Conservation (phyloP, 2,113 vertebrate genomes). For the Hemichromis elongatus region DNA sequence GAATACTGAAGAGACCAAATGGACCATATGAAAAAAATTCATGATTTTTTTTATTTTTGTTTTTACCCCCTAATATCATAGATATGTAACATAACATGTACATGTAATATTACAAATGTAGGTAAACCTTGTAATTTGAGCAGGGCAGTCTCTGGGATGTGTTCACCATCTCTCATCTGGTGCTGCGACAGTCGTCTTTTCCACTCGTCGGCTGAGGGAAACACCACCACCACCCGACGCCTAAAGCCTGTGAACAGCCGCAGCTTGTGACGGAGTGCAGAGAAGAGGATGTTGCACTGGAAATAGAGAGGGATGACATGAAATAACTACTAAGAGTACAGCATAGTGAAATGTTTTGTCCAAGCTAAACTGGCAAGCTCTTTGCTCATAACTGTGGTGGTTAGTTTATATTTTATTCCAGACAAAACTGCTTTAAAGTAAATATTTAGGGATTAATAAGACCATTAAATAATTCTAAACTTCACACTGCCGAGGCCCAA, state of each 20-base stretch:
- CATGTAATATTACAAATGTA: not conserved
- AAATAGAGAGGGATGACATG: not conserved
- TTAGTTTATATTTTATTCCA: not conserved
- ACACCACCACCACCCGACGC: conserved; percentile 77
- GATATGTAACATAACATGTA: not conserved
- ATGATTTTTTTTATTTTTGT: not conserved
- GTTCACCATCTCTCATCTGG: conserved; percentile 66
- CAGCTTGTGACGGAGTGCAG: conserved; percentile 83
- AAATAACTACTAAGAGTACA: not conserved
- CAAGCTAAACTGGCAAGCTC: not conserved
- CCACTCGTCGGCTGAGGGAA: conserved; percentile 81
- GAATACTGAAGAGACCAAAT: not conserved
- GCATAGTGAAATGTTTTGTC: not conserved
- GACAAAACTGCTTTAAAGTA: not conserved
- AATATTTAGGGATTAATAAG: not conserved
- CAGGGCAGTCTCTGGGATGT: conserved; percentile 80
- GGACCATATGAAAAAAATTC: not conserved
- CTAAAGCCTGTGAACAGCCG: conserved; percentile 78
- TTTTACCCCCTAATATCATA: not conserved
- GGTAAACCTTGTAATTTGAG: conserved; percentile 85
- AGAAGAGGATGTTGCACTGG: conserved; percentile 85
- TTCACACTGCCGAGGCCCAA: not conserved
- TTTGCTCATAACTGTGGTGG: not conserved
- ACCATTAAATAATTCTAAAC: not conserved
- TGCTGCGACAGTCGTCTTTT: conserved; percentile 73